Evolutionary conservation across 1,140 invertebrate species (phyloP), one percentile per base, ranked within the genome.

Genomic region (Schlechtendalia chinensis): DNA sequence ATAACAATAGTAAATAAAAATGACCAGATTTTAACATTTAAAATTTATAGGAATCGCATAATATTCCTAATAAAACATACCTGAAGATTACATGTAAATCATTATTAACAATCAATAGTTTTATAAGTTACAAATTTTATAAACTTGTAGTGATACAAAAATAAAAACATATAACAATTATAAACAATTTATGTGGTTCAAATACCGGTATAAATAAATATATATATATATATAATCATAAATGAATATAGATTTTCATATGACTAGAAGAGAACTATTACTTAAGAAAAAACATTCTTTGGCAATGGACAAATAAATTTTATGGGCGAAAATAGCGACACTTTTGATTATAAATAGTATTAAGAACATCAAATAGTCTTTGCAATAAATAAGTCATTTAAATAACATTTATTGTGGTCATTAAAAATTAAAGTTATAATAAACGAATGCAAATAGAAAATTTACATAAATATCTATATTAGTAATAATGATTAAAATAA

Each of bases 241-340:
- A 11, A 65, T 1, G 17, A 17, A n/a, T 65, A 2, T 45, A 65
- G 19, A 65, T 65, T 65, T 65, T 32, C 11, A 22, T 39, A 45
- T 65, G 63, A 65, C 32, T 65, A 65, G 63, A 11, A 39, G 11
- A 65, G 3, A 65, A 65, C 29, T 65, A 32, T 39, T 65, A 19
- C 29, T 65, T 65, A 39, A 39, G 8, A 39, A 39, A 39, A 39
- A 39, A 8, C 32, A 8, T 39, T 39, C 8, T 39, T 39, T 8
- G 32, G 32, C 8, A 39, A 39, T 39, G 3, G 32, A 39, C 32
- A 8, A 39, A 39, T 39, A 39, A 4, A 39, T 39, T 39, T 39
- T 39, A 39, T 8, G 8, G 3, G 32, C 32, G 32, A 39, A 39
- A 39, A 39, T 8, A 8, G 32, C 8, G 32, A 3, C 32, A 39